A percentile compares a stretch with the other conserved stretches of the same genome.
These are phyloP conservation scores for Epinotia nisella DNA, from an alignment of 2,888 invertebrate genomes.

Conservation along the genomic window DNA sequence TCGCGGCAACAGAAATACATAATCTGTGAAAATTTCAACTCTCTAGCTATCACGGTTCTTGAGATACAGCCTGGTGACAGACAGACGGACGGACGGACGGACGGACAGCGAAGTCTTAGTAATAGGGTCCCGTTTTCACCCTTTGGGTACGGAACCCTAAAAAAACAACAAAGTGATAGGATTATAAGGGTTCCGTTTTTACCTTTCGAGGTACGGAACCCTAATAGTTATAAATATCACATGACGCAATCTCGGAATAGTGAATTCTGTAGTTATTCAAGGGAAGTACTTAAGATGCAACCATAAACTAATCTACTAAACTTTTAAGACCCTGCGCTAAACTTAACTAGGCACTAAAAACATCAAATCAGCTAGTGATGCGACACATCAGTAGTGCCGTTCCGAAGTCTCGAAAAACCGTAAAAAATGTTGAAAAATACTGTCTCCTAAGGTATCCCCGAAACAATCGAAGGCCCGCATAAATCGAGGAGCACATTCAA, in stretches of 20 bases:
- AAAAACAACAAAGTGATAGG: no score
- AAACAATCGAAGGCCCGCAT: constrained; percentile 39
- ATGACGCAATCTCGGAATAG: neutral
- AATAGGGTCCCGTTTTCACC: no score
- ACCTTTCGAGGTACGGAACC: no score
- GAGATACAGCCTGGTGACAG: no score
- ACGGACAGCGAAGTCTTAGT: no score
- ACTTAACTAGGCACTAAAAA: constrained; percentile 14
- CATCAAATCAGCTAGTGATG: constrained; percentile 11
- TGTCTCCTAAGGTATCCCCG: constrained; percentile 24
- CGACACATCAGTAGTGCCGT: neutral
- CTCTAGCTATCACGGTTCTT: no score
- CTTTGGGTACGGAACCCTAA: no score
- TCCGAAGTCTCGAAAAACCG: neutral
- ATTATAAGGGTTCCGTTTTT: no score
- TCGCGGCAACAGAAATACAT: no score
- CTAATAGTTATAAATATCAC: neutral
- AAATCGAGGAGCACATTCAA: constrained; percentile 42
- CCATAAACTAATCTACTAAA: constrained; percentile 15
- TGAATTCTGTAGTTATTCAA: neutral
- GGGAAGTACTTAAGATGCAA: neutral
- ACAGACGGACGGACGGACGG: no score
- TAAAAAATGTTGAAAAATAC: constrained; percentile 16
- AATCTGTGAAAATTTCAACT: no score
- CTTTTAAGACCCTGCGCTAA: constrained; percentile 6